Base-by-base conservation (phyloP, 2,888 invertebrate species). In the Drosophila limbata region DNA sequence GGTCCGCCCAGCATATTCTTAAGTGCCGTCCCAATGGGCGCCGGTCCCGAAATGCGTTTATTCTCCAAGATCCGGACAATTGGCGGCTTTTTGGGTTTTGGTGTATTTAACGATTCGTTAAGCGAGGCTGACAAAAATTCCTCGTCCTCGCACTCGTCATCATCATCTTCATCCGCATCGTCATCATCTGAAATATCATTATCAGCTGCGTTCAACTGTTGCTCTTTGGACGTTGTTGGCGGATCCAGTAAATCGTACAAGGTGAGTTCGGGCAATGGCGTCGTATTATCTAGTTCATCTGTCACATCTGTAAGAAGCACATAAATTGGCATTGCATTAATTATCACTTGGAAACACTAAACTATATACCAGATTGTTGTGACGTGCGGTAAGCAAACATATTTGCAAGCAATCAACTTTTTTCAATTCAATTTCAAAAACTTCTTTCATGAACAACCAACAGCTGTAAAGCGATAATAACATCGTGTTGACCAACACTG, bases 231-330 rank as follows among this genome's bases (percentile, higher is more conserved):
- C 35, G 67, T 65, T 13, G 89, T 72, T 25, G 90, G 73, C 35
- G 85, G 66, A n/a, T 91, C 91, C 37, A 91, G 59, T 15, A 87
- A 63, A 76, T 91, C 91, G 19, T 89, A 91, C 53, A 91, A 82
- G 59, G 91, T 87, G 13, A 91, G 61, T 59, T 91, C 91, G 4
- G 89, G 90, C 60, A 91, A 61, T 4, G 84, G 75, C 9, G 89
- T 73, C 4, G 78, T 77, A 55, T 90, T 90, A 17, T 84, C 84
- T n/a, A 90, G 63, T 35, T 79, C 67, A 63, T 91, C 91, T 91
- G 73, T 35, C 37, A 37, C 35, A 37, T 37, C 35, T 37, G 42
- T 17, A 42, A 4, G 9, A 63, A 50, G n/a, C 21, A 42, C 9
- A 9, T 3, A 31, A 57, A 55, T 51, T 3, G 1, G 11, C 11